phyloP scores from a whole-genome alignment of 2,888 invertebrate species.

The Clostera curtula region DNA sequence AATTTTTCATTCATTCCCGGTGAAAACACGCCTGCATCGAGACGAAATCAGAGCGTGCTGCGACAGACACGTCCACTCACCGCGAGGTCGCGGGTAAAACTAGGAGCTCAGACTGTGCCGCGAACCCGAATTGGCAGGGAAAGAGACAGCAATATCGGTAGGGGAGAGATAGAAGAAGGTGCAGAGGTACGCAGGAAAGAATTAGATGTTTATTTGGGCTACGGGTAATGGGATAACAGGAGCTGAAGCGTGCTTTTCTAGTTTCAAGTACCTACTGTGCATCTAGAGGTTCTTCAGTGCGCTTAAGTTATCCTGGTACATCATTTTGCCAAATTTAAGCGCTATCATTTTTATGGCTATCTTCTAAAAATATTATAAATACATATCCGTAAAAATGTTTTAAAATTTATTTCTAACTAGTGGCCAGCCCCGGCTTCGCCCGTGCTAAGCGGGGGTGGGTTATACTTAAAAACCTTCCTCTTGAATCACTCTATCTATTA shows the following conservation, averaged over 20 bases:
- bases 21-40: conserved; percentile 51
- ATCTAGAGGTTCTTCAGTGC: conserved; percentile 14
- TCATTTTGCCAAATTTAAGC: too few species aligned
- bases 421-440: too few species aligned
- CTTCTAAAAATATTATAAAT: too few species aligned
- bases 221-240: conserved; percentile 63
- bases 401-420: too few species aligned
- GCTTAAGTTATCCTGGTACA: conserved; percentile 4
- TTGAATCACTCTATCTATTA: too few species aligned
- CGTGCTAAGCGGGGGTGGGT: too few species aligned
- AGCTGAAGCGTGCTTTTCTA: conserved; percentile 51
- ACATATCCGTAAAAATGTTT: too few species aligned
- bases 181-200: conserved; percentile 72
- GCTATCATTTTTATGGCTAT: too few species aligned
- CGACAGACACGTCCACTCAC: conserved; percentile 33
- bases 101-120: conserved; percentile 44
- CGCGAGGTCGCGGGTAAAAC: conserved; percentile 54
- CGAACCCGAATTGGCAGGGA: conserved; percentile 49
- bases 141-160: conserved; percentile 28
- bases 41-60: conserved; percentile 13
- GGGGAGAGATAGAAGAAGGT: conserved; percentile 41
- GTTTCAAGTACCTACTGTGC: conserved; percentile 38
- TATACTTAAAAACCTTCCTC: too few species aligned
- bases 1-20: conserved; percentile 61
- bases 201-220: conserved; percentile 71